Evolutionary conservation across 64 coral and sea anemone species (phyloP).

Genomic region (Platygyra sinensis): DNA sequence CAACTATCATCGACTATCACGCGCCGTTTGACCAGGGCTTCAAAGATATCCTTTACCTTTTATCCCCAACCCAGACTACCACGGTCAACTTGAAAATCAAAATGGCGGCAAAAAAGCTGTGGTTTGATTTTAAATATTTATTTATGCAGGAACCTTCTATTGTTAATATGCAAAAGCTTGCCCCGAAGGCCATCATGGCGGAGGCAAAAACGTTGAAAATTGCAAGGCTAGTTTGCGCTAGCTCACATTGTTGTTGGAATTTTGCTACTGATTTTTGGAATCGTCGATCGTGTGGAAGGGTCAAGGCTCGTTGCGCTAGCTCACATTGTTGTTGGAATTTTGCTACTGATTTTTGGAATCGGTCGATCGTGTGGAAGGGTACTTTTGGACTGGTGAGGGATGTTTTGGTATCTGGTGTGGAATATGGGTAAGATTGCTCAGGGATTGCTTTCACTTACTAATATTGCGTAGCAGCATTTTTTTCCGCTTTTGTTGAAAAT

Average conservation of each 20-base stretch:
- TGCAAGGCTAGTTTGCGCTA: constrained; percentile 1
- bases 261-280: constrained; percentile 26
- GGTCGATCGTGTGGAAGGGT: constrained; percentile 15
- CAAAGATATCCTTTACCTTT: too few species aligned
- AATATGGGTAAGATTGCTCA: neutral
- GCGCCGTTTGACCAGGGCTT: too few species aligned
- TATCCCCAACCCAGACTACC: neutral
- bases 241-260: constrained; percentile 6
- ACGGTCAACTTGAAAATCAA: neutral
- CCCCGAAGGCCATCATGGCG: neutral
- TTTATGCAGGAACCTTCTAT: neutral
- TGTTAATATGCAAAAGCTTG: too few species aligned
- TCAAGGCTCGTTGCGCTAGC: constrained; percentile 14
- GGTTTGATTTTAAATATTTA: neutral
- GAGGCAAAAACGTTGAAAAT: neutral
- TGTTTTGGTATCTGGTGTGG: constrained; percentile 41
- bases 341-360: constrained; percentile 31
- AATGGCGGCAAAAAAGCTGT: neutral
- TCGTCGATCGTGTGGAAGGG: constrained; percentile 10
- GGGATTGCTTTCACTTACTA: too few species aligned
- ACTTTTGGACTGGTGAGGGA: constrained; percentile 11
- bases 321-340: neutral
- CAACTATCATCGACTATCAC: too few species aligned
- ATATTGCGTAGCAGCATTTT: too few species aligned
- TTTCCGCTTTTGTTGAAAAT: too few species aligned